Base-by-base conservation (phyloP, 92 coral and sea anemone genomes). In the Porites rus region DNA sequence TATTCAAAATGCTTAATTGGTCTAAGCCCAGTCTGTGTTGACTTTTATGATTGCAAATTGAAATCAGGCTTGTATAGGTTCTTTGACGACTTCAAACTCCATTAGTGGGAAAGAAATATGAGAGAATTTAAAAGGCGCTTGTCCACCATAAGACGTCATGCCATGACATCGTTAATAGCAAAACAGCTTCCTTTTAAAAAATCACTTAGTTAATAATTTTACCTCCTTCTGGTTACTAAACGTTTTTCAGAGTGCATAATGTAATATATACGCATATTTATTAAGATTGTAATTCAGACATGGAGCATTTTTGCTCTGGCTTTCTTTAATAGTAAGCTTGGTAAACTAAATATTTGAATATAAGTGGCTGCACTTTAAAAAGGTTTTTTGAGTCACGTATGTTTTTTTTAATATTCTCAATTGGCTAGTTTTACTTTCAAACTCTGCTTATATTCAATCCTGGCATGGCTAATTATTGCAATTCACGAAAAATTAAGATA, bases 21-120 rank as follows among this genome's bases (percentile, higher is more conserved):
- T 63, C 51, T 65, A 75, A 10, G 64, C 59, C 16, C 59, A 1
- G 80, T 76, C 53, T 78, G 11, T 78, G 59, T 78, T 78, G 72
- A 78, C 72, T 18, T 64, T 78, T n/a, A 8, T 63, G 82, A 62
- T 63, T 65, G 38, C 7, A 65, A 78, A 19, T n/a, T 56, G 11
- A 17, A 56, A 14, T 3, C 61, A 56, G 61, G 46, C 38, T 24
- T 67, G 11, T 67, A 78, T 17, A 18, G 18, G 38, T 43, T 62
- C 46, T 14, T 78, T 65, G 62, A 71, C 72, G 72, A 78, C 63
- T 63, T 78, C 83, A 63, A 65, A 38, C 13, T 46, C 38, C 21
- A 78, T 63, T 43, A 78, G 71, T 38, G 60, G 22, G 19, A 19
- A 9, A 10, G 70, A 43, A 62, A 38, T 51, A 8, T 77, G 17